Evolutionary conservation across 2,888 invertebrate genomes (phyloP).

Genomic region (Drosophila infuscata): DNA sequence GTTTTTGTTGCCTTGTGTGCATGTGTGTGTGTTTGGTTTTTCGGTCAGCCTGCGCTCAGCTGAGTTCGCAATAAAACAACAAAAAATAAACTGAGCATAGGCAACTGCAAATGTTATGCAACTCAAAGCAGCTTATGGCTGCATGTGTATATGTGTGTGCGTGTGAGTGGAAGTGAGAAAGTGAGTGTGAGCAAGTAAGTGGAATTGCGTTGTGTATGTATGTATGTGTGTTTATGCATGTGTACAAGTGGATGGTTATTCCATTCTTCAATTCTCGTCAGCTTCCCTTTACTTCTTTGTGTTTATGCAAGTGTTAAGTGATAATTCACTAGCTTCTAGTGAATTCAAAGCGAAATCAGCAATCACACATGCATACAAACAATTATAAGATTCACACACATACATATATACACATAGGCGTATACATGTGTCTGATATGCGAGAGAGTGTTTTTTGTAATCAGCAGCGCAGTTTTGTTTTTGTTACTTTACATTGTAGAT

Average conservation of each 20-base stretch:
- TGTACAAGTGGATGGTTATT: not conserved
- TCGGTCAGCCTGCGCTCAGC: constrained; percentile 46
- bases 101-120: constrained; percentile 54
- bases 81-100: constrained; percentile 17
- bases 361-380: not conserved
- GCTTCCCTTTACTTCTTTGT: not conserved
- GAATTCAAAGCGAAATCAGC: not conserved
- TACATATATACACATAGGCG: not conserved
- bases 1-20: constrained; percentile 5
- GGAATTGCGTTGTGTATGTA: not conserved
- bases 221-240: not conserved
- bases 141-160: constrained; percentile 1
- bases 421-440: not conserved
- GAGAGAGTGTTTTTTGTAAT: not conserved
- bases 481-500: constrained; percentile 2
- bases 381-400: not conserved
- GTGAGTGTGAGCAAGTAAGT: constrained; percentile 2
- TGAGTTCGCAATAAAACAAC: constrained; percentile 37
- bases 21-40: constrained; percentile 16
- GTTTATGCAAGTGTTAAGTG: not conserved
- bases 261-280: not conserved
- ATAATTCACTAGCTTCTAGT: not conserved
- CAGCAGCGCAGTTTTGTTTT: constrained; percentile 1
- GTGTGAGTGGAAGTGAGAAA: not conserved
- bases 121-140: constrained; percentile 19